Base-by-base conservation (phyloP, 2,797 vertebrate genomes). In the Coreius guichenoti region DNA sequence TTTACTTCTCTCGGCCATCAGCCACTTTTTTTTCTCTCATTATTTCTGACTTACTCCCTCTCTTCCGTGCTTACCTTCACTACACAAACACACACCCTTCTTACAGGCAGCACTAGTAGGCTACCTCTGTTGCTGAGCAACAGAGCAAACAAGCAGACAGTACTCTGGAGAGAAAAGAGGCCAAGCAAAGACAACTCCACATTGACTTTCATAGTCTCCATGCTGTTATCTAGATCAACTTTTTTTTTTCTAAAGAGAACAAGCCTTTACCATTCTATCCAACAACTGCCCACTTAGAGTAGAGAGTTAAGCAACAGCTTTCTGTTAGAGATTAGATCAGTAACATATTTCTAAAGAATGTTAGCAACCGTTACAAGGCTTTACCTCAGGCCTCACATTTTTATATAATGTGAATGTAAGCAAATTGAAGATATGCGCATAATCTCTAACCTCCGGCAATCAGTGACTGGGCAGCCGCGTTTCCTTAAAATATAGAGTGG, bases 361-460 rank as follows among this genome's bases (percentile, higher is more conserved):
- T 93, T 93, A 88, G 89, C 92, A 89, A 93, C 92, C 92, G 92
- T 94, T 93, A 95, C 93, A 93, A 93, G 93, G 90, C 92, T 94
- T 94, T 94, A 94, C 93, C 91, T 92, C 89, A 86, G 90, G 56
- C 78, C 58, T 70, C 47, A 33, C 31, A 92, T 92, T 92, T 93
- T 94, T 93, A 92, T 93, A 92, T 93, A 92, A 95, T 93, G 92
- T 93, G 93, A 95, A 94, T 93, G 92, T 91, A 92, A 95, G 92
- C 93, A 94, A 95, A 95, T 94, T 94, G 92, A 93, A 94, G 94
- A 95, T 95, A 95, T 95, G 92, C 93, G 92, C 93, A 94, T 95
- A 94, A 95, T 94, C 94, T 93, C 86, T 92, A 92, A 92, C 94
- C 91, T 87, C 84, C 87, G 90, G 94, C 92, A 89, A 87, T 91